Base-by-base conservation (phyloP, 2,888 invertebrate species). In the Bembecia ichneumoniformis region DNA sequence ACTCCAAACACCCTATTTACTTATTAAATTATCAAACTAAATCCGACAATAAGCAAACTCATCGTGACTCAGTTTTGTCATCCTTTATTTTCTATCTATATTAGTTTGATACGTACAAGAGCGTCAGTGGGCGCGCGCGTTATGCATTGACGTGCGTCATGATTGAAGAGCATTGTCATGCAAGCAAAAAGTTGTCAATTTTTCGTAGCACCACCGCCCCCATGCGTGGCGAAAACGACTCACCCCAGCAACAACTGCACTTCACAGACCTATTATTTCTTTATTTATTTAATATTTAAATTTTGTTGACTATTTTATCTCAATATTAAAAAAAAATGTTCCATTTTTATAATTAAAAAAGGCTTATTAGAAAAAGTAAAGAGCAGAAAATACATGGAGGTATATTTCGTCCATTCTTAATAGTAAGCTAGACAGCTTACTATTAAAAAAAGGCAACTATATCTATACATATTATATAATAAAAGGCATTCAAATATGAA, bases 171-270 rank as follows among this genome's bases (percentile, higher is more conserved):
- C 62, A 70, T 75, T 80, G 78, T 81, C 64, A 59, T 62, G 62
- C 67, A 65, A 72, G 79, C 77, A 72, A 74, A 77, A 77, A 77
- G 63, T 72, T 77, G 79, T 74, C 68, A 69, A 55, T 65, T 68
- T 65, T 51, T 59, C 52, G 59, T 57, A 63, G 62, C 69, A 71
- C 73, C 72, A 66, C 64, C 64, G 52, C 44, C 40, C 40, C 13
- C 40, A 55, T 58, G 64, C 58, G 53, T 61, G 58, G 55, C 57
- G 54, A 56, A 45, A 35, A 51, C 51, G 54, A 44, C 47, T 46
- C 47, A 50, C 56, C 56, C 60, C 55, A 51, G 34, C 35, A 49
- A 46, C 34, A 40, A 50, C 43, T 50, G 47, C 44, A 44, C 16
- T 34, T 20, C 49, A 46, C 34, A 47, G 46, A 48, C 45, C 47